Base-by-base conservation (phyloP, 2,888 invertebrate species). In the Trichopoda pennipes region DNA sequence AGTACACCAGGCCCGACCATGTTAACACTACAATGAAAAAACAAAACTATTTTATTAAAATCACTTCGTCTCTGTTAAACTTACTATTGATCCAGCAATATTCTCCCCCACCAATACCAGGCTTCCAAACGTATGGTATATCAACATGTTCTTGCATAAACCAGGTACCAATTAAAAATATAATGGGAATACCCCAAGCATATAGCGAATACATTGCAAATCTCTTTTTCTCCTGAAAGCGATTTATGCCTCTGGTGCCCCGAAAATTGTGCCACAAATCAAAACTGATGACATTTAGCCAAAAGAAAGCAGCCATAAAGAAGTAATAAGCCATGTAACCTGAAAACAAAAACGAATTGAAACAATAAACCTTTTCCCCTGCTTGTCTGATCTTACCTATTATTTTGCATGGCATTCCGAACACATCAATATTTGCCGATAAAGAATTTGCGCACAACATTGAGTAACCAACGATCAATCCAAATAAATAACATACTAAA, bases 261-360 rank as follows among this genome's bases (percentile, higher is more conserved):
- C 90, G 88, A 74, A 90, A 89, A 73, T 90, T 90, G 92, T 95
- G 94, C 95, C 95, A 96, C 87, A 96, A 94, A 89, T 97, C 96
- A 89, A 96, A 94, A 90, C 96, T 96, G 93, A 96, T 96, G 23
- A 96, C 94, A 88, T 95, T 96, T 87, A 96, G 92, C 96, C 96
- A 97, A 89, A 96, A 95, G 92, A 96, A 96, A 86, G 95, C 95
- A 16, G 94, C 93, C 91, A 96, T 93, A 90, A 96, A 95, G 85
- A 94, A 94, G 91, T 94, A 96, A 90, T 96, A 94, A 60, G 95
- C 93, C 85, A 94, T 92, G 91, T 94, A 95, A 51, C 94, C 96
- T 86, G 38, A 3, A 38, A 38, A 38, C n/a, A n/a, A 38, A 38
- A 38, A 12, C 0, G 38, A 12, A 12, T 12, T 38, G 8, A 1